Evolutionary conservation across 92 coral and sea anemone genomes (phyloP), one percentile per base, ranked within the genome.

Genomic region (Paragorgia papillata): DNA sequence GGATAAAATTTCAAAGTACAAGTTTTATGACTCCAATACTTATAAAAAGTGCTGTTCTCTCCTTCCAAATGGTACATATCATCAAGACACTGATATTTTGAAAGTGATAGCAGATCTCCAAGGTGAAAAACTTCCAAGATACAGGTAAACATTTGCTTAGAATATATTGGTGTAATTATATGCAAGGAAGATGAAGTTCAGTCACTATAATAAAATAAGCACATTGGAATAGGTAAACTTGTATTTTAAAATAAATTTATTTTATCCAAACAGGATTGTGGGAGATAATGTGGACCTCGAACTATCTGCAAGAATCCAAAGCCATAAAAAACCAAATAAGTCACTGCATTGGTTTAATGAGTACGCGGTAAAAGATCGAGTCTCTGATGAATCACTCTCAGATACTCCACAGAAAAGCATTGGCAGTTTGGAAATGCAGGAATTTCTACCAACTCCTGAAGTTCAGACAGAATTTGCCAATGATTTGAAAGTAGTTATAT

Each of bases 271-370:
- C 31, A 84, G 88, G 46, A 79, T 84, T 60, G 88, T 84, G 33
- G 88, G 88, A 60, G 88, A 84, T 50, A 84, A 84, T 78, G 49
- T 84, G 10, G 88, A 84, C 55, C 39, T 84, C 2, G 87, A 83
- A 48, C 79, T 26, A 39, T 1, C 37, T 14, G 69, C 87, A 1
- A 62, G 82, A 56, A 83, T 83, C 24, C 82, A 83, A 69, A 75
- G 69, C 76, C 79, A 76, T 43, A 83, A 83, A 69, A 33, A 4
- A 2, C 30, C 87, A 30, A 84, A 84, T 57, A 77, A 84, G 27
- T 77, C 88, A 13, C 73, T 84, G 8, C 88, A 84, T 35, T 84
- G 83, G 74, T 84, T 84, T 66, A 56, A 84, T 13, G 24, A 32
- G 0, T 83, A 83, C 44, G 83, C 88, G 3, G 78, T 83, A 8